Percentiles rank a stretch among this genome's conserved stretches.
Evolutionary conservation across 2,888 invertebrate species (phyloP).

Genomic region (Drosophila mettleri): DNA sequence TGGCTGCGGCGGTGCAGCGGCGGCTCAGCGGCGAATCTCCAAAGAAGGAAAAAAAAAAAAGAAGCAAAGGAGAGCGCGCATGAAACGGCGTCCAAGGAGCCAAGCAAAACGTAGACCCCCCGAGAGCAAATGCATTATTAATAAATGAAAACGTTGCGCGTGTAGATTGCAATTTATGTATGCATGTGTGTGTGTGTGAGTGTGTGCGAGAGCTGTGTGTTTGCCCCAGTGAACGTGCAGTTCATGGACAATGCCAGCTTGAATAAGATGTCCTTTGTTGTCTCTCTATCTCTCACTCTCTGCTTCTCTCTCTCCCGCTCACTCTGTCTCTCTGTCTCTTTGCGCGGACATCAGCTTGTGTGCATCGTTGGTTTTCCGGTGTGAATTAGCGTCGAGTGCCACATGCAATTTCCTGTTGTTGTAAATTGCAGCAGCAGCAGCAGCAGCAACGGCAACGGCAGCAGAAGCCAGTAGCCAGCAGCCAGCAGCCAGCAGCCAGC

Average conservation of each 20-base stretch:
- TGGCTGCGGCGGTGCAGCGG: conserved; percentile 17
- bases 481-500: conserved; percentile 8
- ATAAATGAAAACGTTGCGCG: conserved; percentile 62
- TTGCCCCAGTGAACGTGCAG: conserved; percentile 40
- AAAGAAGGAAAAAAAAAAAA: conserved; percentile 16
- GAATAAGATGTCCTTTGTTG: conserved; percentile 56
- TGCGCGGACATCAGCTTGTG: conserved; percentile 54
- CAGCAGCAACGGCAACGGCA: conserved; percentile 12
- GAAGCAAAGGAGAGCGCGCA: conserved; percentile 28
- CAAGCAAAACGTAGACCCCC: conserved; percentile 27
- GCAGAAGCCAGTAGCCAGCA: conserved; percentile 7
- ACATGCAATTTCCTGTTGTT: conserved; percentile 78
- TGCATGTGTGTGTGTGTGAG: conserved; percentile 26
- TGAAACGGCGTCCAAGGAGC: conserved; percentile 39
- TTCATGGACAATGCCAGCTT: conserved; percentile 51
- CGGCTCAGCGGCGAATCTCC: conserved; percentile 49
- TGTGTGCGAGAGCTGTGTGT: background rate
- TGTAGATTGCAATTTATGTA: conserved; percentile 60
- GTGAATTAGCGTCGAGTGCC: conserved; percentile 78
- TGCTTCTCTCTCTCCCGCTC: background rate
- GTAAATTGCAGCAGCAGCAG: conserved; percentile 59
- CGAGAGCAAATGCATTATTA: conserved; percentile 64
- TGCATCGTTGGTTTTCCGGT: conserved; percentile 67
- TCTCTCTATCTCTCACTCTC: conserved; percentile 7
- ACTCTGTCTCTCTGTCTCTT: conserved; percentile 5